Evolutionary conservation across 2,797 vertebrate species (phyloP), one percentile per base, ranked within the genome.

Genomic region (Odontamblyopus lacepedii): DNA sequence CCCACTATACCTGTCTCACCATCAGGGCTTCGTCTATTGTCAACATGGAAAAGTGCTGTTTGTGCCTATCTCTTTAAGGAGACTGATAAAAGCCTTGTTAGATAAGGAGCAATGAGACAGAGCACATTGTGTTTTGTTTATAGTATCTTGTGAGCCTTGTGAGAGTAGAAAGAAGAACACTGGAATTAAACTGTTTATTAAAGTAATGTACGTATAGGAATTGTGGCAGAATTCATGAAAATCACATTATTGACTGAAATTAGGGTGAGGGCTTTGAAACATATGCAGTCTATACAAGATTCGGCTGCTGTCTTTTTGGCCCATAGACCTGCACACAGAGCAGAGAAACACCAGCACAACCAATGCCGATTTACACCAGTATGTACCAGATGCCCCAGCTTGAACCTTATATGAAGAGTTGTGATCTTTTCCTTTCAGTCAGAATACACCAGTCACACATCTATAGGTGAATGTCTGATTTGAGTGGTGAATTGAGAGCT

Each of bases 71-170:
- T 73, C 27, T 69, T 32, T 51, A 68, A 62, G 67, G 41, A 67
- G 19, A 29, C 50, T 23, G 13, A 66, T 69, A 8, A 70, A 71
- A 69, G 70, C 50, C 63, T 41, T 51, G 44, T 23, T 18, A 56
- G 68, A 71, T 62, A 38, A 71, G 27, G 72, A 19, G 12, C 51
- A 67, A 72, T 70, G 63, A 78, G 67, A 82, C 74, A 71, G 61
- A 51, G 16, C 30, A 35, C 4, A 16, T 9, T 12, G 16, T 63
- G 18, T 63, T n/a, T 38, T 38, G 18, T n/a, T 19, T 63, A 15
- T 9, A 35, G 16, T 62, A 3, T 62, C 60, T 35, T 8, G 13
- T 48, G 44, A 48, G 44, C 1, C 13, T 48, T 15, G 44, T 48
- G 18, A 8, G 61, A 38, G 61, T n/a, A 3, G 18, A 63, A 29